phyloP scores from a whole-genome alignment of 2,888 invertebrate species.

The Macrostomum cliftonense region DNA sequence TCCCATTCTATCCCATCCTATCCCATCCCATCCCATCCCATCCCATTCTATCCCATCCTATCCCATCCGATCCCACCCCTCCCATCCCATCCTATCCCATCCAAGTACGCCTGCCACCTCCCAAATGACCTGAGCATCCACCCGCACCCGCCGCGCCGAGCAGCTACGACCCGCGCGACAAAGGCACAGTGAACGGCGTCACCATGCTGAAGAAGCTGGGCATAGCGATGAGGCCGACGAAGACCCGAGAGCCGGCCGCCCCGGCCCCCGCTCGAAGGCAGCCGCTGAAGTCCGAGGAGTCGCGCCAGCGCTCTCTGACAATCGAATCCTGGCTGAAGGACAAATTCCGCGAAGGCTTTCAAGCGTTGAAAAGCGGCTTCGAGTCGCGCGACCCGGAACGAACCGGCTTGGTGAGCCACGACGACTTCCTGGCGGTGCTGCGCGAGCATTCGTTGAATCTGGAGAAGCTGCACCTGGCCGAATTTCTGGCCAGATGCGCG shows the following conservation, averaged over 20 bases:
- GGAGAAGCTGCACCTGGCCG: slow-evolving; percentile 26
- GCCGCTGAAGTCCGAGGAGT: slow-evolving; percentile 24
- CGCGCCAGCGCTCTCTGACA: slow-evolving; percentile 26
- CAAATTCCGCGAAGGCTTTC: slow-evolving; percentile 35
- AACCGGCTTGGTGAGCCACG: slow-evolving; percentile 22
- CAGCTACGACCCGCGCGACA: slow-evolving; percentile 25
- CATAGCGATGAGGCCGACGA: slow-evolving; percentile 16
- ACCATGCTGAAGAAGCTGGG: slow-evolving; percentile 23
- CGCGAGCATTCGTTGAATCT: slow-evolving; percentile 22
- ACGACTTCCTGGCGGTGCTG: slow-evolving; percentile 27
- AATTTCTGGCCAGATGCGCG: slow-evolving; percentile 32
- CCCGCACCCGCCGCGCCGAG: too few species aligned
- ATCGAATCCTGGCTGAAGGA: slow-evolving; percentile 34
- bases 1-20: too few species aligned
- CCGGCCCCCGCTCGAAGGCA: slow-evolving; percentile 11
- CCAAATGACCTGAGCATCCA: too few species aligned
- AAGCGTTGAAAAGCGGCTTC: slow-evolving; percentile 26
- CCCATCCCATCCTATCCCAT: too few species aligned
- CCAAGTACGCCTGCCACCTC: too few species aligned
- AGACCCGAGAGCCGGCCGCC: background rate
- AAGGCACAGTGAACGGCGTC: slow-evolving; percentile 23
- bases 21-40: too few species aligned
- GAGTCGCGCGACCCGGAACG: slow-evolving; percentile 23
- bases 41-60: too few species aligned
- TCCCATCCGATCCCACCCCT: too few species aligned